Percentiles rank a stretch among this genome's conserved stretches.
Evolutionary conservation across 2,113 vertebrate genomes (phyloP).

Genomic region (Salvator merianae): DNA sequence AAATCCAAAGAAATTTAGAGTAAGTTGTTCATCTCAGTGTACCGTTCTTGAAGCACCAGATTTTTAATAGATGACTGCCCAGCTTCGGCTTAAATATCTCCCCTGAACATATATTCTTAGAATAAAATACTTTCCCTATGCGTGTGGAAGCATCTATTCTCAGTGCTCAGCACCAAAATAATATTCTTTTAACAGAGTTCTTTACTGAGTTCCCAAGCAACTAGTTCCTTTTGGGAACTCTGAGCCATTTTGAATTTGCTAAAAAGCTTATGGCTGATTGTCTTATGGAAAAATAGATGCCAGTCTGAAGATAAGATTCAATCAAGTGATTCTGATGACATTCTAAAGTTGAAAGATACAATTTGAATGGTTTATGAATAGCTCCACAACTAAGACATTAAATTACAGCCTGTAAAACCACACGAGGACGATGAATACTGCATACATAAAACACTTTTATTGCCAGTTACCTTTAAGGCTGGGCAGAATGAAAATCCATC

Average conservation of each 20-base stretch:
- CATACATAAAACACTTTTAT: conserved; percentile 59
- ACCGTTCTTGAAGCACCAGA: neutral
- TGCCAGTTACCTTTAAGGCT: conserved; percentile 55
- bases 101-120: neutral
- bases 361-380: conserved; percentile 57
- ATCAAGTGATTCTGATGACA: conserved; percentile 33
- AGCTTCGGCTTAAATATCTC: neutral
- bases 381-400: conserved; percentile 34
- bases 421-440: conserved; percentile 41
- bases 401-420: conserved; percentile 57
- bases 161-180: conserved; percentile 11
- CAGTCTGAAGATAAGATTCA: conserved; percentile 19
- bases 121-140: neutral
- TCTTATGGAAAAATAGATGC: conserved; percentile 35
- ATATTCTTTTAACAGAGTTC: conserved; percentile 1
- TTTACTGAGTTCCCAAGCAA: conserved; percentile 18
- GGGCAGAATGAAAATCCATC: conserved; percentile 47
- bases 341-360: conserved; percentile 42
- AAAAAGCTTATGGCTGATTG: conserved; percentile 31
- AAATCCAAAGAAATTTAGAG: too few relatives aligned
- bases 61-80: neutral
- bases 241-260: neutral
- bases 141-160: conserved; percentile 16
- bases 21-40: neutral
- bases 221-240: conserved; percentile 13